phyloP scores from a whole-genome alignment of 2,888 invertebrate species.

The Athalia circularis region DNA sequence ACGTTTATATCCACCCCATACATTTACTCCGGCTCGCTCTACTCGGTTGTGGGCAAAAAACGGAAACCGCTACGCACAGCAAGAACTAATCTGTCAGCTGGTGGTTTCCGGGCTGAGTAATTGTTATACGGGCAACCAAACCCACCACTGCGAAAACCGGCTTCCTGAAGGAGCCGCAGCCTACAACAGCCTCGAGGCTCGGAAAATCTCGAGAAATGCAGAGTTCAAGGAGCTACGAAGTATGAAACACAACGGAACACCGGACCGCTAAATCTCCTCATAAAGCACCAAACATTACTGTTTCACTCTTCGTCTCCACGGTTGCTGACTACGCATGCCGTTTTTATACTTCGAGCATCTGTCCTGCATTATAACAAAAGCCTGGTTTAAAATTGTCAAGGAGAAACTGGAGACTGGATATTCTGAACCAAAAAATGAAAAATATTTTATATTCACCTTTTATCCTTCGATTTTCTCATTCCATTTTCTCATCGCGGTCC shows the following conservation, averaged over 20 bases:
- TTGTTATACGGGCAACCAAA: constrained; percentile 23
- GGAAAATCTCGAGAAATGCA: constrained; percentile 2
- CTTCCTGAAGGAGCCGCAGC: background rate
- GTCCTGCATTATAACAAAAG: no score
- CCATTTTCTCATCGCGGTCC: no score
- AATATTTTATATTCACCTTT: no score
- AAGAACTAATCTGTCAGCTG: constrained; percentile 41
- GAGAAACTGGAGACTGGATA: no score
- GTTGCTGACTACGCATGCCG: background rate
- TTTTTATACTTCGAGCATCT: background rate
- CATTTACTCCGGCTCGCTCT: background rate
- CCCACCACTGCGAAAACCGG: constrained; percentile 11
- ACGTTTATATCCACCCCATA: constrained; percentile 24
- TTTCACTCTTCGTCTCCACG: background rate
- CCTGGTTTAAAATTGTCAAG: no score
- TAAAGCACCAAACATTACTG: background rate
- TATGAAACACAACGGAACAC: background rate
- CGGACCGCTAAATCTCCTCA: background rate
- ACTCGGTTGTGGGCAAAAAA: constrained; percentile 34
- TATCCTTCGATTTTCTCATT: no score
- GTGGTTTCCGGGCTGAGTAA: constrained; percentile 37
- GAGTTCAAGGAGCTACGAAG: constrained; percentile 6
- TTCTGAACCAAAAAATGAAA: no score
- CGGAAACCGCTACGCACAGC: constrained; percentile 30
- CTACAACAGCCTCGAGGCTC: background rate